Percentiles rank a stretch among this genome's conserved stretches.
These are phyloP conservation scores for Amblyteles armatorius DNA, from an alignment of 2,888 invertebrate species.

Conservation along the genomic window DNA sequence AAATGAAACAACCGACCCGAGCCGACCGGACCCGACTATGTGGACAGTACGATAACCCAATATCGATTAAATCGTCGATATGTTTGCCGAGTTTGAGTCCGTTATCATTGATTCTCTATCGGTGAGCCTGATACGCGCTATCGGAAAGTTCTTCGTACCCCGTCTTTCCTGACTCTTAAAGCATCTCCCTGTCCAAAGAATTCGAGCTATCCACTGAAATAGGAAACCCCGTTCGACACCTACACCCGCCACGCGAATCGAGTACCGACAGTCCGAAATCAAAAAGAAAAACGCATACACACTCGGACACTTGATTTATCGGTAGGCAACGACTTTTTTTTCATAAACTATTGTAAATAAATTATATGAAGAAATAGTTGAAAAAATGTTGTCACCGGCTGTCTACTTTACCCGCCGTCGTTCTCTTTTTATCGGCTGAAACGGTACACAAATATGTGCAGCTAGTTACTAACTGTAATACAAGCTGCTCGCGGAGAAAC, in stretches of 20 bases:
- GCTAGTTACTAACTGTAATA: too few species aligned
- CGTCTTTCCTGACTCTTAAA: background rate
- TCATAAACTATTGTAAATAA: too few species aligned
- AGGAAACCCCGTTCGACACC: background rate
- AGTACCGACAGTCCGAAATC: background rate
- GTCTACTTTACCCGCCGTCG: too few species aligned
- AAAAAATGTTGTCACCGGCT: too few species aligned
- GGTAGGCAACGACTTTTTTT: too few species aligned
- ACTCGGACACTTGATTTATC: too few species aligned
- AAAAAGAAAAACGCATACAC: too few species aligned
- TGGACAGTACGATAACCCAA: constrained; percentile 23
- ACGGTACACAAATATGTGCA: too few species aligned
- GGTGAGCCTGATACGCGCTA: constrained; percentile 43
- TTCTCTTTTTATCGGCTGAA: too few species aligned
- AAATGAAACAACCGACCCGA: background rate
- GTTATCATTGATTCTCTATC: constrained; percentile 79
- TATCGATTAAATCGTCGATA: constrained; percentile 36
- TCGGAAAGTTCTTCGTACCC: constrained; percentile 36
- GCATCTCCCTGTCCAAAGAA: background rate
- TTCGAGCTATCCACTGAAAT: background rate
- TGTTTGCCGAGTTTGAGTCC: constrained; percentile 39
- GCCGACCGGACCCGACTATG: constrained; percentile 11
- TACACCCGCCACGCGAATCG: background rate
- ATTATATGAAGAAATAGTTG: too few species aligned
- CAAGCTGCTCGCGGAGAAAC: too few species aligned